Conservation (phyloP, 2,888 invertebrate genomes). For the Branchipolynoe longqiensis region DNA sequence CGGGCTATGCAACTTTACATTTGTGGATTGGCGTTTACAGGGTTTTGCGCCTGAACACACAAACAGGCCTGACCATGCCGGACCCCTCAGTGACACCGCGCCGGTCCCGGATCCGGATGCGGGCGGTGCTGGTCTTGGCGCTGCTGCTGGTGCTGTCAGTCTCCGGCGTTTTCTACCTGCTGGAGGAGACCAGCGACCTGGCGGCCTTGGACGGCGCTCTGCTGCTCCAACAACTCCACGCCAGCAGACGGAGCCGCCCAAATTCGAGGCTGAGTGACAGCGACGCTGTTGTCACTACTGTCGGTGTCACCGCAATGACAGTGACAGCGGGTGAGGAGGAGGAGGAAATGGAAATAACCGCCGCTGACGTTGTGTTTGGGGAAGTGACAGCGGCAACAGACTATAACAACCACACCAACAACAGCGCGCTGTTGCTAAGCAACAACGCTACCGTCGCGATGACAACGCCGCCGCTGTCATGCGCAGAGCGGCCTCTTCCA, state of each 20-base stretch:
- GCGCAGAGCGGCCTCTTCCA: conserved; percentile 28
- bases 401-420: not conserved
- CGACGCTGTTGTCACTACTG: not conserved
- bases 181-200: conserved; percentile 13
- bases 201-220: not conserved
- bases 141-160: not conserved
- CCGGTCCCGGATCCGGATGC: not conserved
- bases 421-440: not conserved
- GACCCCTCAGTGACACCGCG: too few relatives aligned
- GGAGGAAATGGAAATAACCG: not conserved
- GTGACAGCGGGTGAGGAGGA: not conserved
- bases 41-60: too few relatives aligned
- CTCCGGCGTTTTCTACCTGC: not conserved
- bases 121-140: not conserved
- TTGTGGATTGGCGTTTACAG: too few relatives aligned
- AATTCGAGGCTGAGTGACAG: not conserved
- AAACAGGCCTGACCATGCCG: too few relatives aligned
- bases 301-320: not conserved
- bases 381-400: not conserved
- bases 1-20: too few relatives aligned
- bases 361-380: not conserved
- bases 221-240: too few relatives aligned
- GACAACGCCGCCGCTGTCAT: conserved; percentile 15
- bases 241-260: too few relatives aligned
- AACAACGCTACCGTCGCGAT: not conserved